Conservation (phyloP, 2,888 invertebrate genomes). For the Branchinecta sandiegonensis region DNA sequence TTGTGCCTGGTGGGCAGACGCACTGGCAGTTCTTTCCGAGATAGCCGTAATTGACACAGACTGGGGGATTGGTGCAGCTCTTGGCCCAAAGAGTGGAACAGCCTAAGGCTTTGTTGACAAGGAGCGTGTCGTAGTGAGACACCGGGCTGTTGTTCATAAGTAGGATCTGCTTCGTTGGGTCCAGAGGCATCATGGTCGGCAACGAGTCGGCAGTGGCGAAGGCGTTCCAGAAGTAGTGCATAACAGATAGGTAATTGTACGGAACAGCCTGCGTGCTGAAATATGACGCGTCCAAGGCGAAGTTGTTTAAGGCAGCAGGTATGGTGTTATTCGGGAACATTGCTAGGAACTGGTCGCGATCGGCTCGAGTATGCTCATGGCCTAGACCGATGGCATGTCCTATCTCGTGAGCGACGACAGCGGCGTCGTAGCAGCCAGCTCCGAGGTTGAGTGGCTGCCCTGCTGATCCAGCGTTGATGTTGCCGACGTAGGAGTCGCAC, state of each 20-base stretch:
- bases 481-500: not conserved
- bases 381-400: slow-evolving; percentile 1
- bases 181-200: not conserved
- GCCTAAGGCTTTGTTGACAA: not conserved
- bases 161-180: not conserved
- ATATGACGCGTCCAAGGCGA: not conserved
- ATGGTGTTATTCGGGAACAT: not conserved
- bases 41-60: not conserved
- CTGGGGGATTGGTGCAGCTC: not conserved
- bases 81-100: not conserved
- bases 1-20: slow-evolving; percentile 10
- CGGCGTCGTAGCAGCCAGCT: not conserved
- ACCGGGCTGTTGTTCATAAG: not conserved
- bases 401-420: not conserved
- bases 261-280: not conserved
- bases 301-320: not conserved
- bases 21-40: not conserved
- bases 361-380: slow-evolving; percentile 4
- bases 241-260: not conserved
- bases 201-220: not conserved
- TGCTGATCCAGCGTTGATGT: not conserved
- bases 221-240: not conserved
- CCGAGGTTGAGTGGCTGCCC: slow-evolving; percentile 9
- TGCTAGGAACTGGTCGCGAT: not conserved
- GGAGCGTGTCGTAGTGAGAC: slow-evolving; percentile 9